These are phyloP conservation scores for Leuciscus waleckii DNA, from an alignment of 2,797 vertebrate genomes.

Conservation along the genomic window DNA sequence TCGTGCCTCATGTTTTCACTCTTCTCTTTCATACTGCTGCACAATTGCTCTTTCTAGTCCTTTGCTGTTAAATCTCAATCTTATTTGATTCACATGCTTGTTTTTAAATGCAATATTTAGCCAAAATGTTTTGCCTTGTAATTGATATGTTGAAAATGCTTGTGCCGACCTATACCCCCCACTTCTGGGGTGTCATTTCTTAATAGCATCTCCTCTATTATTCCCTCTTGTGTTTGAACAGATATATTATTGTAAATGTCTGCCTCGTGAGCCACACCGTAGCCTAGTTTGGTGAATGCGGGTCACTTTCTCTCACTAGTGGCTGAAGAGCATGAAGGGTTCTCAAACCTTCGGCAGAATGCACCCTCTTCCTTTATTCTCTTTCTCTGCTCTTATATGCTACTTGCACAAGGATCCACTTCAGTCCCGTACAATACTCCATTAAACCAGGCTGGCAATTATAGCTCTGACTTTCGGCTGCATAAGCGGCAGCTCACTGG, in stretches of 20 bases:
- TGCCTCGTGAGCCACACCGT: neutral
- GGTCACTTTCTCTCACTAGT: conserved; percentile 43
- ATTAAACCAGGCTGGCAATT: conserved; percentile 33
- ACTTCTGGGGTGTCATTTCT: neutral
- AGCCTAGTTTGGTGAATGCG: conserved; percentile 2
- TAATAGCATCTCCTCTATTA: neutral
- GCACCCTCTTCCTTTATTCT: conserved; percentile 10
- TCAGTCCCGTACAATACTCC: conserved; percentile 35
- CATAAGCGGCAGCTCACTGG: conserved; percentile 21
- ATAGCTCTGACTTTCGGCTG: conserved; percentile 10
- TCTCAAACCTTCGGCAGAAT: conserved; percentile 27
- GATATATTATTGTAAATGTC: conserved; percentile 20
- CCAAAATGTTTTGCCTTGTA: neutral
- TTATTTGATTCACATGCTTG: conserved; percentile 39
- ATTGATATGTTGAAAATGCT: neutral
- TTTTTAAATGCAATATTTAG: conserved; percentile 7
- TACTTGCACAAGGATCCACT: conserved; percentile 22
- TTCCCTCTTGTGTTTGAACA: neutral
- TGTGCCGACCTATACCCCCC: neutral
- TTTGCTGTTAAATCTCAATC: neutral
- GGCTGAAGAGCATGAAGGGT: conserved; percentile 39
- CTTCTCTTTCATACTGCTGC: neutral
- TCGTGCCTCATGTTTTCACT: conserved; percentile 71
- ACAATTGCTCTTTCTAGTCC: neutral
- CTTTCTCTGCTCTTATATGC: conserved; percentile 21